Percentiles rank a stretch among this genome's conserved stretches.
phyloP scores from a whole-genome alignment of 2,113 vertebrate species.

The Psilopsiagon aymara region DNA sequence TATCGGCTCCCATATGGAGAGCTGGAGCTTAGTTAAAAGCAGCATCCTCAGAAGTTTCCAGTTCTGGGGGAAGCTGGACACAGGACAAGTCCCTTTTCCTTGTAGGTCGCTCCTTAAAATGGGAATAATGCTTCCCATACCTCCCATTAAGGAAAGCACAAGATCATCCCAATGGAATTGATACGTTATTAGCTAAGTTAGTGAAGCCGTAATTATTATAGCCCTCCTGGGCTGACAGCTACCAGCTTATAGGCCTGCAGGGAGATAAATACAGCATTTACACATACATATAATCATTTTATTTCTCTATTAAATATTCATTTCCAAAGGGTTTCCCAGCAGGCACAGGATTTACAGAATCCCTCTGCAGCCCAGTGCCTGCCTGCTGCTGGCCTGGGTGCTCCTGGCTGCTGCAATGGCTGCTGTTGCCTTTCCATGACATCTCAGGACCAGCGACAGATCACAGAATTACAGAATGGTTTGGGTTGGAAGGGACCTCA shows the following conservation, averaged over 20 bases:
- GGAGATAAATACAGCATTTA: constrained; percentile 44
- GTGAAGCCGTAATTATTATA: background rate
- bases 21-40: background rate
- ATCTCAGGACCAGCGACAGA: background rate
- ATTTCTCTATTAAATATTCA: constrained; percentile 43
- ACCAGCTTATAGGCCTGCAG: background rate
- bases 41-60: background rate
- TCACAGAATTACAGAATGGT: background rate
- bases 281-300: background rate
- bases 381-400: rapidly evolving
- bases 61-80: background rate
- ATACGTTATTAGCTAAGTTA: constrained; percentile 12
- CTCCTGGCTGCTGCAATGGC: rapidly evolving
- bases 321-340: constrained; percentile 18
- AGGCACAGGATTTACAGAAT: background rate
- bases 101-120: background rate
- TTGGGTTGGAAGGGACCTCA: background rate
- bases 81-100: background rate
- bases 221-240: constrained; percentile 23
- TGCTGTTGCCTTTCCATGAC: background rate
- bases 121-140: background rate
- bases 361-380: background rate
- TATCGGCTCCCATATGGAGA: background rate
- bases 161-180: background rate
- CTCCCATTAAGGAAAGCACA: background rate